These are phyloP conservation scores for Lucilia sericata DNA, from an alignment of 1,140 invertebrate genomes.

Conservation along the genomic window DNA sequence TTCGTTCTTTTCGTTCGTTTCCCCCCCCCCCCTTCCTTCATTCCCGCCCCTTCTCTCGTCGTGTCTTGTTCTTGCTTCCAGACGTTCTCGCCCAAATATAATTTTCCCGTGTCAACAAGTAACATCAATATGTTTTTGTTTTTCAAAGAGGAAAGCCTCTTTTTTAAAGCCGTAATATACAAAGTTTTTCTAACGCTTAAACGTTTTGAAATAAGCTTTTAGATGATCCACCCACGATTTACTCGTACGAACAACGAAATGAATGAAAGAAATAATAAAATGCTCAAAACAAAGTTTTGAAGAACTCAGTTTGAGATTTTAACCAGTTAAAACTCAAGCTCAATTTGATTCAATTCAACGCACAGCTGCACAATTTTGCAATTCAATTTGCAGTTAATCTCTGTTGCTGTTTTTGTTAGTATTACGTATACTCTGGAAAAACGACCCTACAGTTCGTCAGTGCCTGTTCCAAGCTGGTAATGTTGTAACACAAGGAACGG, in stretches of 20 bases:
- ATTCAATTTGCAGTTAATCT: slow-evolving; percentile 62
- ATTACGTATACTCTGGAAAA: not conserved
- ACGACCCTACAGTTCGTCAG: too few species aligned
- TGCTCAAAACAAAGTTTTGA: not conserved
- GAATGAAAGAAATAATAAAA: not conserved
- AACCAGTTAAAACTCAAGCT: not conserved
- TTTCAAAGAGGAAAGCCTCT: not conserved
- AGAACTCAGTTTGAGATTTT: slow-evolving; percentile 31
- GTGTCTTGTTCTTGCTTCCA: too few species aligned
- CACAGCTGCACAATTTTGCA: slow-evolving; percentile 61
- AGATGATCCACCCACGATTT: slow-evolving; percentile 21
- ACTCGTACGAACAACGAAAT: not conserved
- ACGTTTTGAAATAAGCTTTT: not conserved
- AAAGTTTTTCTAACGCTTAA: not conserved
- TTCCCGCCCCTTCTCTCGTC: too few species aligned
- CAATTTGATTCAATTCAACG: slow-evolving; percentile 28
- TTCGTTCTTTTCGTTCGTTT: too few species aligned
- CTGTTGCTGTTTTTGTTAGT: not conserved
- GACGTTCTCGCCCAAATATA: too few species aligned
- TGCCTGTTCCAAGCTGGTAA: too few species aligned
- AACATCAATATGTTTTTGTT: too few species aligned
- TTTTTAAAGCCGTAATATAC: not conserved
- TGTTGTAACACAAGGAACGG: too few species aligned
- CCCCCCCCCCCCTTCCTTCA: too few species aligned
- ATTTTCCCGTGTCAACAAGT: too few species aligned